Conservation (phyloP, 2,888 invertebrate genomes). For the Microctonus aethiopoides region DNA sequence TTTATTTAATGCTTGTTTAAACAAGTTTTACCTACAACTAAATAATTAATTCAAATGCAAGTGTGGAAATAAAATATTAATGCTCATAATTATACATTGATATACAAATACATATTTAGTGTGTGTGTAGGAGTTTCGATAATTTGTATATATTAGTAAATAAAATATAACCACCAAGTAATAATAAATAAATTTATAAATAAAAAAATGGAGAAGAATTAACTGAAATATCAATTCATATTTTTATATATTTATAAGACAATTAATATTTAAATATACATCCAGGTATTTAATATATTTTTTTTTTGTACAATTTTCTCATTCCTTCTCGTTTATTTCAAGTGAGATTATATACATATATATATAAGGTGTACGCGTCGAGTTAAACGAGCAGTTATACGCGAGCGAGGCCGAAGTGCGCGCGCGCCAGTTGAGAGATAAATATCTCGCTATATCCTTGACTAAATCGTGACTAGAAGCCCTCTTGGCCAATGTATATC, state of each 20-base stretch:
- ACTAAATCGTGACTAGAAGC: slow-evolving; percentile 66
- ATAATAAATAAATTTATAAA: not conserved
- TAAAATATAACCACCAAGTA: slow-evolving; percentile 13
- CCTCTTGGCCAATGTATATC: slow-evolving; percentile 38
- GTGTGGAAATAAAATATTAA: not conserved
- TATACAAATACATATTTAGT: not conserved
- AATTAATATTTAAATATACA: not conserved
- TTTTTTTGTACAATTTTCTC: not conserved
- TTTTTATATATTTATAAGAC: too few species aligned
- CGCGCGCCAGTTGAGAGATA: slow-evolving; percentile 10
- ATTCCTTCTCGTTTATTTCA: not conserved
- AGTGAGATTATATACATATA: not conserved
- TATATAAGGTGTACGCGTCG: slow-evolving; percentile 27
- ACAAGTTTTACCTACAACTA: not conserved
- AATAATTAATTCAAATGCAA: not conserved
- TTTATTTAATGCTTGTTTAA: not conserved
- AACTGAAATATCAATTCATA: too few species aligned
- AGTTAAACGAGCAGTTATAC: slow-evolving; percentile 36
- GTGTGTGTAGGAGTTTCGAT: not conserved
- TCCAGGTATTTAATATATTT: not conserved
- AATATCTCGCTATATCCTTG: slow-evolving; percentile 58
- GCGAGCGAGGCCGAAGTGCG: slow-evolving; percentile 13
- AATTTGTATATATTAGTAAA: slow-evolving; percentile 21
- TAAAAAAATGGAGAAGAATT: not conserved
- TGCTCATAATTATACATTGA: not conserved